phyloP scores from a whole-genome alignment of 1,140 invertebrate genomes.

The Aleiodes sp. region DNA sequence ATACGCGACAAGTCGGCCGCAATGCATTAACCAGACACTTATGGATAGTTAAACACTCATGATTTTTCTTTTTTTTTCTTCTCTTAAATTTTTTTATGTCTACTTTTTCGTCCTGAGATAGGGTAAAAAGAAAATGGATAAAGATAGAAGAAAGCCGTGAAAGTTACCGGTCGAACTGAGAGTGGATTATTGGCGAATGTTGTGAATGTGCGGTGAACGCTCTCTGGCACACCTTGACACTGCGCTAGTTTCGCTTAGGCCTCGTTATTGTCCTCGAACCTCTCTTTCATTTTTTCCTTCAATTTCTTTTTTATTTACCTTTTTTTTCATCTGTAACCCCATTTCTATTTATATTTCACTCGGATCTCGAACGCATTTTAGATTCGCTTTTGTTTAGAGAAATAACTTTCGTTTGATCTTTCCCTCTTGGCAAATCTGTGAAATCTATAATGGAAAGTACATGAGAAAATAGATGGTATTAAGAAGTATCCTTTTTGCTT shows the following conservation, averaged over 20 bases:
- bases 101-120: neutral
- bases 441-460: slow-evolving; percentile 1
- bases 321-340: slow-evolving; percentile 41
- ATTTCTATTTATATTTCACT: slow-evolving; percentile 9
- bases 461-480: neutral
- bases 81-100: neutral
- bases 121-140: slow-evolving; percentile 9
- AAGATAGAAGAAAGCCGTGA: slow-evolving; percentile 55
- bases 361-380: neutral
- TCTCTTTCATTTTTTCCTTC: slow-evolving; percentile 29
- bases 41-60: neutral
- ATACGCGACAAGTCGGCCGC: slow-evolving; percentile 16
- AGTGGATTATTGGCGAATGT: neutral
- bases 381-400: slow-evolving; percentile 29
- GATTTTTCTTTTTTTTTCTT: neutral
- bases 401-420: slow-evolving; percentile 36
- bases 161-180: slow-evolving; percentile 39
- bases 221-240: slow-evolving; percentile 51
- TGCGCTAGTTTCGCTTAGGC: slow-evolving; percentile 55
- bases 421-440: slow-evolving; percentile 33
- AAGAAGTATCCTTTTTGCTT: no score
- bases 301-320: slow-evolving; percentile 27
- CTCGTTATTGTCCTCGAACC: slow-evolving; percentile 32
- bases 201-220: neutral
- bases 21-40: neutral